A percentile compares a stretch with the other conserved stretches of the same genome.
phyloP scores from a whole-genome alignment of 2,113 vertebrate species.

The Gopherus flavomarginatus region DNA sequence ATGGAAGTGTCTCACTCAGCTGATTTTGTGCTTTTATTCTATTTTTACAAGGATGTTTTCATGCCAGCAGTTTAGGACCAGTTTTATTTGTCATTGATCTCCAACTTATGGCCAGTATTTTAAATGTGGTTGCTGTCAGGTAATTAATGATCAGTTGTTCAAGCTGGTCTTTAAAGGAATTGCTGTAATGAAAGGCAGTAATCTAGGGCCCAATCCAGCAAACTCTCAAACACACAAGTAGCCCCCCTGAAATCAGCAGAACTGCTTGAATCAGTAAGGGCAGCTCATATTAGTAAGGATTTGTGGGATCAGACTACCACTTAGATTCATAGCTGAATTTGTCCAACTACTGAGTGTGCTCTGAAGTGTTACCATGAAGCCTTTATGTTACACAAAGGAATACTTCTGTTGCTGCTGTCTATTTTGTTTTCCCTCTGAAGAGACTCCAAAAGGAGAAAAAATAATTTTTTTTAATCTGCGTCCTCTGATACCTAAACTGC shows the following conservation, averaged over 20 bases:
- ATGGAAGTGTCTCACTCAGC: background rate
- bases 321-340: background rate
- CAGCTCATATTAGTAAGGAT: background rate
- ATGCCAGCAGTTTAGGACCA: background rate
- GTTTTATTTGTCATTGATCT: slow-evolving; percentile 12
- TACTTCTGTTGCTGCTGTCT: background rate
- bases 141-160: slow-evolving; percentile 1
- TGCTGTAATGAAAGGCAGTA: slow-evolving; percentile 22
- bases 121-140: slow-evolving; percentile 29
- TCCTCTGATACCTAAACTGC: background rate
- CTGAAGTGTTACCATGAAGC: background rate
- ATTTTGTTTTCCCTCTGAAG: background rate
- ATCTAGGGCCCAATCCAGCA: background rate
- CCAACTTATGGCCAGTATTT: slow-evolving; percentile 8
- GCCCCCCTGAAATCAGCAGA: background rate
- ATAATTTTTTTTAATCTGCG: background rate
- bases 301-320: background rate
- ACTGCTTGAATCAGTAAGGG: background rate
- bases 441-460: background rate
- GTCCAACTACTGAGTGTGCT: background rate
- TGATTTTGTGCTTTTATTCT: background rate
- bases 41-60: background rate
- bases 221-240: background rate
- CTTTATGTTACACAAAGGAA: background rate
- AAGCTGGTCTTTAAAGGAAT: background rate